Percentiles rank a stretch among this genome's conserved stretches.
Conservation (phyloP, 2,888 invertebrate genomes). For the Protophormia terraenovae region DNA sequence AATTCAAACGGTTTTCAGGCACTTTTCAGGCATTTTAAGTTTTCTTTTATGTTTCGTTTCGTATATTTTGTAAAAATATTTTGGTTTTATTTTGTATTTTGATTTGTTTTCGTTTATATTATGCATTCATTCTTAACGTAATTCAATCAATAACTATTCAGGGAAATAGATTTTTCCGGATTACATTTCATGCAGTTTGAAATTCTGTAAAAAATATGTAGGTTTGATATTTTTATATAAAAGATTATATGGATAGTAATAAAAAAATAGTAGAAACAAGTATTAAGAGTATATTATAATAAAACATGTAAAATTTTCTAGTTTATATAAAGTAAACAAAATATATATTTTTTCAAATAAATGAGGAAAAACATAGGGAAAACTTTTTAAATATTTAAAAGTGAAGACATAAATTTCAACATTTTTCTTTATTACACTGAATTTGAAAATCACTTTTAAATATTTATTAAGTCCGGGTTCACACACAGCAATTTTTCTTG, state of each 20-base stretch:
- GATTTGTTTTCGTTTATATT: constrained; percentile 25
- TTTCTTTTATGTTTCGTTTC: constrained; percentile 20
- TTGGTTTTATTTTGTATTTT: constrained; percentile 1
- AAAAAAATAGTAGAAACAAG: constrained; percentile 8
- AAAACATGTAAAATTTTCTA: too few relatives aligned
- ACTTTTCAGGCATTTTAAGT: constrained; percentile 69
- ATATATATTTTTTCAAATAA: too few relatives aligned
- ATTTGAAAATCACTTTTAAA: too few relatives aligned
- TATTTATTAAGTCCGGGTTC: too few relatives aligned
- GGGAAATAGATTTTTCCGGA: constrained; percentile 78
- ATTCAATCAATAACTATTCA: constrained; percentile 77
- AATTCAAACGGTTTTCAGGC: constrained; percentile 70
- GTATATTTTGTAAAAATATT: neutral
- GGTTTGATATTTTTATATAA: neutral
- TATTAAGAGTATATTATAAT: neutral
- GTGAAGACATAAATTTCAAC: too few relatives aligned
- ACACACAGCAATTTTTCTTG: too few relatives aligned
- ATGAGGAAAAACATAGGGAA: too few relatives aligned
- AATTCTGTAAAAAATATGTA: constrained; percentile 76
- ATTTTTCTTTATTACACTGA: too few relatives aligned
- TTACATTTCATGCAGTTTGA: constrained; percentile 80
- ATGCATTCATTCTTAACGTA: constrained; percentile 24
- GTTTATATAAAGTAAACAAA: too few relatives aligned
- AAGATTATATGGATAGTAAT: too few relatives aligned
- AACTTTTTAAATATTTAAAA: too few relatives aligned